These are phyloP conservation scores for Xyliphius kryptos DNA, from an alignment of 2,113 vertebrate genomes.

Conservation along the genomic window DNA sequence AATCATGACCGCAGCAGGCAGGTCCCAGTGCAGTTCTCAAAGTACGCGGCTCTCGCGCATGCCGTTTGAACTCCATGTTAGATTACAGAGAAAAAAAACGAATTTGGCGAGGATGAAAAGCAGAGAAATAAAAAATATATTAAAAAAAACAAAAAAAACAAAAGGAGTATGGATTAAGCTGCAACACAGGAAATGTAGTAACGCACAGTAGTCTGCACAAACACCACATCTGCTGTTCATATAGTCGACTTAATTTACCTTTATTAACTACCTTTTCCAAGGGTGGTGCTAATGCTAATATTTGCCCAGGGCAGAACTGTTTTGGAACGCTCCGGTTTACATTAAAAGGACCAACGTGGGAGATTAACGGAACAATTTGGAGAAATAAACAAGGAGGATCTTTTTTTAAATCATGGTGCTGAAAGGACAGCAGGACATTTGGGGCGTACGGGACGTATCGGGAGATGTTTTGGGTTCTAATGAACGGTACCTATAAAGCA, in stretches of 20 bases:
- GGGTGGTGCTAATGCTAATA: background rate
- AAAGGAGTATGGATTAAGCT: slow-evolving; percentile 31
- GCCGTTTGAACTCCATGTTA: slow-evolving; percentile 59
- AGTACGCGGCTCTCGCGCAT: slow-evolving; percentile 44
- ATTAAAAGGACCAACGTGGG: too few relatives aligned
- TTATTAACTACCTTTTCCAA: slow-evolving; percentile 5
- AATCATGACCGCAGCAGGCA: slow-evolving; percentile 55
- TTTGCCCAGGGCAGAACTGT: slow-evolving; percentile 4
- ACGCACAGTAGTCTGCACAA: slow-evolving; percentile 31
- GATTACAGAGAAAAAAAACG: slow-evolving; percentile 41
- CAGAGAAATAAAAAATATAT: slow-evolving; percentile 27
- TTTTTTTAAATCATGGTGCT: too few relatives aligned
- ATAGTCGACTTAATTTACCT: slow-evolving; percentile 15
- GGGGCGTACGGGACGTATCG: too few relatives aligned
- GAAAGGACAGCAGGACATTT: too few relatives aligned
- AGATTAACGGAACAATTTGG: background rate
- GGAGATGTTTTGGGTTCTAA: background rate
- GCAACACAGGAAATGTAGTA: slow-evolving; percentile 29
- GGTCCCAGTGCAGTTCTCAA: slow-evolving; percentile 41
- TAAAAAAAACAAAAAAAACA: slow-evolving; percentile 36
- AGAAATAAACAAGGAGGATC: background rate
- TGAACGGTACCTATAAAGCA: slow-evolving; percentile 1
- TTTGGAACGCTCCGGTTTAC: too few relatives aligned
- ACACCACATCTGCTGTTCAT: slow-evolving; percentile 38
- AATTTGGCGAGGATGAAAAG: slow-evolving; percentile 39